These are phyloP conservation scores for Meiosimyza decipiens DNA, from an alignment of 2,888 invertebrate species.

Conservation along the genomic window DNA sequence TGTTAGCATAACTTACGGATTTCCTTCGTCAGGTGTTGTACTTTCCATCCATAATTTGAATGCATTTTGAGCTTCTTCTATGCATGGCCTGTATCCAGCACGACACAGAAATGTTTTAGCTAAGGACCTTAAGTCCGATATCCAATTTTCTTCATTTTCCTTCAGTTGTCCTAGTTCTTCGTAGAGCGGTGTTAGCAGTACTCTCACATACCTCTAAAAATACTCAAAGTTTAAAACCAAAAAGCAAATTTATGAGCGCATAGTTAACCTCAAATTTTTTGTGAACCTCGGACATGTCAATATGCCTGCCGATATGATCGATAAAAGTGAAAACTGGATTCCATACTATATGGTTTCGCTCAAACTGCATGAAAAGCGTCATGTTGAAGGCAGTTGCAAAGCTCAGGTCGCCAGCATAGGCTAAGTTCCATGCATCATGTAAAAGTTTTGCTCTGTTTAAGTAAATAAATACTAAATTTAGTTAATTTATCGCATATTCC, in stretches of 20 bases:
- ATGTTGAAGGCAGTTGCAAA: constrained; percentile 82
- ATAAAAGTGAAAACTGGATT: constrained; percentile 86
- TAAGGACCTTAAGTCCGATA: constrained; percentile 74
- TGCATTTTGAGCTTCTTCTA: constrained; percentile 78
- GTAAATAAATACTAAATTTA: neutral
- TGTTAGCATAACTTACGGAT: constrained; percentile 73
- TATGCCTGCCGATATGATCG: constrained; percentile 81
- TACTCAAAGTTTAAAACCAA: constrained; percentile 31
- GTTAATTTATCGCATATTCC: no score
- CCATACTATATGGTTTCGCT: constrained; percentile 82
- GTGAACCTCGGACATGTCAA: constrained; percentile 74
- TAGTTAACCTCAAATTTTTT: constrained; percentile 77
- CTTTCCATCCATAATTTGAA: constrained; percentile 81
- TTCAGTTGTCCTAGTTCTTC: constrained; percentile 72
- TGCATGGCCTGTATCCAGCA: constrained; percentile 81
- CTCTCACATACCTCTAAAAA: constrained; percentile 75
- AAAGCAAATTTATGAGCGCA: neutral
- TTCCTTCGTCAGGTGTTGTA: constrained; percentile 80
- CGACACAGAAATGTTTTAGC: constrained; percentile 80
- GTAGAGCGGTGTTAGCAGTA: constrained; percentile 77
- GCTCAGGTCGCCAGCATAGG: constrained; percentile 75
- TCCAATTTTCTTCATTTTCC: constrained; percentile 75
- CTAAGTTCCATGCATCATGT: constrained; percentile 60
- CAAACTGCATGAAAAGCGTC: constrained; percentile 80
- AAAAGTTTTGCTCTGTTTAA: constrained; percentile 54